Conservation (phyloP, 2,113 vertebrate genomes). For the Raja brachyura region DNA sequence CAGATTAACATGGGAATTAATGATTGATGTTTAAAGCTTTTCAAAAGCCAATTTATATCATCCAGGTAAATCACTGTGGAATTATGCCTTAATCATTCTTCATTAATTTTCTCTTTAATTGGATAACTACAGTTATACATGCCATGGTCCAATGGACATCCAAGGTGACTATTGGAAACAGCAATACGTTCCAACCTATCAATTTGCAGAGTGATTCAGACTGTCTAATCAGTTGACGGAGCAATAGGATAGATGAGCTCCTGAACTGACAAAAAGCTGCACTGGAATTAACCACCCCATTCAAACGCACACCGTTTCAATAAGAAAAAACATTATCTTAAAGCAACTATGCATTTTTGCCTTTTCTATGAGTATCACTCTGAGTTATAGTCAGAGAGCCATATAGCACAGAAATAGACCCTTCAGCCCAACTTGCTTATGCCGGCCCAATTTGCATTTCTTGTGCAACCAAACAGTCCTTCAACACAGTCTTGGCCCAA, state of each 20-base stretch:
- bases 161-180: slow-evolving; percentile 36
- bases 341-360: neutral
- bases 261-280: slow-evolving; percentile 39
- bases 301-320: neutral
- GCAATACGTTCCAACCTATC: slow-evolving; percentile 41
- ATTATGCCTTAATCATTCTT: slow-evolving; percentile 38
- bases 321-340: neutral
- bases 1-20: neutral
- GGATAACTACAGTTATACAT: neutral
- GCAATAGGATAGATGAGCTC: slow-evolving; percentile 37
- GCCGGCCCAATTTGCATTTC: neutral
- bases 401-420: too few relatives aligned
- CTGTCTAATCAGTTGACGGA: slow-evolving; percentile 40
- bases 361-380: neutral
- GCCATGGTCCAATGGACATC: neutral
- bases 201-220: slow-evolving; percentile 26
- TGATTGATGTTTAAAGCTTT: slow-evolving; percentile 24
- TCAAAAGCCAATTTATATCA: neutral
- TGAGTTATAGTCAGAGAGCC: too few relatives aligned
- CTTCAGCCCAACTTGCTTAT: too few relatives aligned
- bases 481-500: neutral
- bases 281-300: slow-evolving; percentile 40
- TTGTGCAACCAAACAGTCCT: neutral
- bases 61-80: neutral
- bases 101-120: slow-evolving; percentile 36